A percentile compares a stretch with the other conserved stretches of the same genome.
These are phyloP conservation scores for Condylura cristata DNA, from an alignment of 2,113 vertebrate species.

Conservation along the genomic window DNA sequence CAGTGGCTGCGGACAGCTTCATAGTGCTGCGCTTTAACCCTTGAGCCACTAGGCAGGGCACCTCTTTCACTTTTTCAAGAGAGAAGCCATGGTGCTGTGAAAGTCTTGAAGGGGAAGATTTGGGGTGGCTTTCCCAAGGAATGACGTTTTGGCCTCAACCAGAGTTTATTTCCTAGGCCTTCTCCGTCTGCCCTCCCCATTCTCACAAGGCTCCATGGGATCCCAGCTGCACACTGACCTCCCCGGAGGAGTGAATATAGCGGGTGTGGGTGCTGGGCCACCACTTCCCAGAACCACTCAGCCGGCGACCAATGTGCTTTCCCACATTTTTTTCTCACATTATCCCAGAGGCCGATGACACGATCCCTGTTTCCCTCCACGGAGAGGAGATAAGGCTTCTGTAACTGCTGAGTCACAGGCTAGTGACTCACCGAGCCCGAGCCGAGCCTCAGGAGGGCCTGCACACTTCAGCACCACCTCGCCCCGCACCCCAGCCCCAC, in stretches of 20 bases:
- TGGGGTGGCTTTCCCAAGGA: neutral
- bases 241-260: neutral
- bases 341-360: neutral
- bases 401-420: neutral
- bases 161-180: neutral
- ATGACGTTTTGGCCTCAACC: neutral
- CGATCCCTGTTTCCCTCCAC: neutral
- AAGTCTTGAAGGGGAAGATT: neutral
- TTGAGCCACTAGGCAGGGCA: too few species aligned
- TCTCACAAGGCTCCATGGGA: neutral
- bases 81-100: neutral
- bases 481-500: neutral
- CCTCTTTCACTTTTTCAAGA: neutral
- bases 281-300: neutral
- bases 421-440: neutral
- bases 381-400: conserved; percentile 15
- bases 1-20: too few species aligned
- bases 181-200: neutral
- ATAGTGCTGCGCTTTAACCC: too few species aligned
- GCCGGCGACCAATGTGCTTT: neutral
- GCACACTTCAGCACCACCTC: fast-evolving
- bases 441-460: neutral
- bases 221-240: neutral
- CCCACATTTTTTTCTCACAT: neutral
- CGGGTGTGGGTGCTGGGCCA: neutral